Evolutionary conservation across 1,140 invertebrate genomes (phyloP), one percentile per base, ranked within the genome.

Genomic region (Sycophila sp.): DNA sequence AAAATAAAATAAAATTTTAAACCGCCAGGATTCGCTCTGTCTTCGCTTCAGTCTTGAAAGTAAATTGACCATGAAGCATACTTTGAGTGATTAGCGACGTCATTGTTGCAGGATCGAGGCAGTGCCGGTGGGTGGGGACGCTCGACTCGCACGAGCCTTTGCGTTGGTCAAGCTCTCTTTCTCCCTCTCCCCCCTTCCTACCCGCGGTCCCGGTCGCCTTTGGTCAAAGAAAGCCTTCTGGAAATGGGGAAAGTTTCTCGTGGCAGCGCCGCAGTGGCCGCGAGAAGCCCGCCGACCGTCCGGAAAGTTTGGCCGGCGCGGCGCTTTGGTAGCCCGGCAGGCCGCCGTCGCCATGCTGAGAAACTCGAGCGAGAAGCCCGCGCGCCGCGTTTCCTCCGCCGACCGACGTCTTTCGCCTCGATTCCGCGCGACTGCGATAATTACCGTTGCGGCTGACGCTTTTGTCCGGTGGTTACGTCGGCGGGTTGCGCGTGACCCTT

Each of bases 281-380:
- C 0, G 38, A 19, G 34, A 60, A 60, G 24, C 75, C 73, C 68
- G 68, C 51, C 66, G 74, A 78, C 74, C 63, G 53, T 42, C n/a
- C 28, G 59, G 75, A 70, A 69, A 77, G 75, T 76, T 76, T 75
- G 74, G 69, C 69, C 74, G 32, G n/a, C n/a, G 69, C 51, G 51
- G 69, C 72, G 73, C 71, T 77, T 80, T 72, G 75, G 69, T 76
- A 74, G 76, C 65, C 80, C n/a, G n/a, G n/a, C n/a, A n/a, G n/a
- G n/a, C n/a, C n/a, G 77, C 77, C n/a, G n/a, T 81, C 78, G 79
- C 51, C n/a, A n/a, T n/a, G 36, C 8, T 28, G 30, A 17, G 75
- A 82, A 83, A 83, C 77, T 83, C 76, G 73, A 70, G 74, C n/a
- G n/a, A n/a, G 80, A 83, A 83, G 80, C 80, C 80, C 76, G 82